These are phyloP conservation scores for Tupaia chinensis DNA, from an alignment of 2,113 vertebrate species.

Conservation along the genomic window DNA sequence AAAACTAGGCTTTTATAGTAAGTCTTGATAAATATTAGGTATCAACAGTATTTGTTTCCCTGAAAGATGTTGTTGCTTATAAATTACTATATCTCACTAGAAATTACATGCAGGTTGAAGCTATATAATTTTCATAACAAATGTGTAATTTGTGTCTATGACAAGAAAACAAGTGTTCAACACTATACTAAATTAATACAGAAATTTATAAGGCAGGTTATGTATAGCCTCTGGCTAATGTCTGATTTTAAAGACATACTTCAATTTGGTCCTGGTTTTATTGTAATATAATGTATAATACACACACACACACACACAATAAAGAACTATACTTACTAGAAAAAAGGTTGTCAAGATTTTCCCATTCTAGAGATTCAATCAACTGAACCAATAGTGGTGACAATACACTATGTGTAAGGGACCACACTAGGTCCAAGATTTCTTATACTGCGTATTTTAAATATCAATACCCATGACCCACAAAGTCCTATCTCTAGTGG, in stretches of 20 bases:
- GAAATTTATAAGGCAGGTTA: neutral
- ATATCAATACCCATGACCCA: neutral
- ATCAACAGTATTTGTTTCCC: neutral
- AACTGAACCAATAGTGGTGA: neutral
- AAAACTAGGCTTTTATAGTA: neutral
- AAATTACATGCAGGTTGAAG: neutral
- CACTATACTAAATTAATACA: slow-evolving; percentile 9
- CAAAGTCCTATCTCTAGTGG: neutral
- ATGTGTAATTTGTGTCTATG: slow-evolving; percentile 8
- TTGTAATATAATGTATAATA: neutral
- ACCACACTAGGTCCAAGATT: neutral
- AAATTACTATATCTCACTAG: neutral
- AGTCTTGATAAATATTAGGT: neutral
- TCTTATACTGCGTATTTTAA: neutral
- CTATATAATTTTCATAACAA: neutral
- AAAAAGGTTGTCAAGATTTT: neutral
- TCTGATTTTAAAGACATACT: slow-evolving; percentile 5
- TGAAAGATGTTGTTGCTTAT: neutral
- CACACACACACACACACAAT: neutral
- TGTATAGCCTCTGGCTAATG: neutral
- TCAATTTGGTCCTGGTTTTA: neutral
- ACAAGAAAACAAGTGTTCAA: slow-evolving; percentile 9
- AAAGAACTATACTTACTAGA: neutral
- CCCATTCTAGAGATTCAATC: neutral
- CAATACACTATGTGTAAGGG: neutral